Evolutionary conservation across 2,888 invertebrate species (phyloP).

Genomic region (Caenorhabditis virilis): DNA sequence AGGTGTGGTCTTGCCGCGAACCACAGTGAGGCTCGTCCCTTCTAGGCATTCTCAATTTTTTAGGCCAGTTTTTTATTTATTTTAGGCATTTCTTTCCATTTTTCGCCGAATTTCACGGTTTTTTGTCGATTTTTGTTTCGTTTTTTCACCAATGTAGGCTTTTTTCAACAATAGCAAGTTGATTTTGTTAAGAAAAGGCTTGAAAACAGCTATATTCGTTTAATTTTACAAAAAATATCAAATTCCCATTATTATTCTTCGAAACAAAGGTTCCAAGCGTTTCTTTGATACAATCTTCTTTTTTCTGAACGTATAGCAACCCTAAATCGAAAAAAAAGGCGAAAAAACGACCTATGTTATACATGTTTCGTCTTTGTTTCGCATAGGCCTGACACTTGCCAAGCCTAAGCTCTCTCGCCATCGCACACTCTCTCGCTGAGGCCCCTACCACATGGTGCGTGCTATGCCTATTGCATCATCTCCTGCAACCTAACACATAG

Average conservation of each 20-base stretch:
- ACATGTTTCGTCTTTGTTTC: neutral
- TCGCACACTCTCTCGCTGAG: slow-evolving; percentile 22
- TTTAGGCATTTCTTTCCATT: neutral
- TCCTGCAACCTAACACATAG: slow-evolving; percentile 26
- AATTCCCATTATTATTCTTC: too few species aligned
- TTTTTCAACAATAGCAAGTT: too few species aligned
- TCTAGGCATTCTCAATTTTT: slow-evolving; percentile 2
- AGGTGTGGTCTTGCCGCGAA: slow-evolving; percentile 1
- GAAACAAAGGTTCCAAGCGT: slow-evolving; percentile 8
- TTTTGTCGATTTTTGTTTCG: too few species aligned
- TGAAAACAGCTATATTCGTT: too few species aligned
- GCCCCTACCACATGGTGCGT: slow-evolving; percentile 22
- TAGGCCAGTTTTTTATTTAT: slow-evolving; percentile 2
- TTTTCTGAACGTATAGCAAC: too few species aligned
- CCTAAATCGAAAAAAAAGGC: neutral
- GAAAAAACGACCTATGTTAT: neutral
- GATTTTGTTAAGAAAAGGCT: too few species aligned
- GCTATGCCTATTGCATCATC: slow-evolving; percentile 36
- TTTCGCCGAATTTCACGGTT: slow-evolving; percentile 1
- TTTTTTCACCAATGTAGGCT: too few species aligned
- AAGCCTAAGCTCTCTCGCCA: slow-evolving; percentile 14
- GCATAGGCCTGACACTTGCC: slow-evolving; percentile 22
- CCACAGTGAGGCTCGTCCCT: too few species aligned
- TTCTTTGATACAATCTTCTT: slow-evolving; percentile 4
- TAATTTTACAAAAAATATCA: too few species aligned